phyloP scores from a whole-genome alignment of 2,888 invertebrate genomes.

The Euplexia lucipara region DNA sequence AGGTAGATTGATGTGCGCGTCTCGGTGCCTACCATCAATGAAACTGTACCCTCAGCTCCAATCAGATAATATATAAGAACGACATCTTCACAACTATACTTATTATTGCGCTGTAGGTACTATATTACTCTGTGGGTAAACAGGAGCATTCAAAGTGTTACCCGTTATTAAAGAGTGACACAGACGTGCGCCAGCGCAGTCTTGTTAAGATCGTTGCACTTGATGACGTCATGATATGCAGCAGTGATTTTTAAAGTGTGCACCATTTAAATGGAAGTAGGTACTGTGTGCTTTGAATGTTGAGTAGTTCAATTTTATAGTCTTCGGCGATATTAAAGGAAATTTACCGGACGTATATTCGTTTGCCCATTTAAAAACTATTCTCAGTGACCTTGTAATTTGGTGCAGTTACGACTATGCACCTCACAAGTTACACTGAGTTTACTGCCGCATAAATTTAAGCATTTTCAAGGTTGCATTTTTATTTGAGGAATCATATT shows the following conservation, averaged over 20 bases:
- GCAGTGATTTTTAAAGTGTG: conserved; percentile 56
- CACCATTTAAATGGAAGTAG: conserved; percentile 29
- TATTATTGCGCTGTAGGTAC: conserved; percentile 5
- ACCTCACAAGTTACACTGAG: no score
- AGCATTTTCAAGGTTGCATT: no score
- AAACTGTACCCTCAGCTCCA: not conserved
- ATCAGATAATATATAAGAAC: conserved; percentile 4
- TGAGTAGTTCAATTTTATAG: not conserved
- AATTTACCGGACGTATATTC: no score
- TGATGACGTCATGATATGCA: conserved; percentile 50
- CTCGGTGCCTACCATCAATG: not conserved
- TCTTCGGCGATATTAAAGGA: not conserved
- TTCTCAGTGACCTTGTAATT: no score
- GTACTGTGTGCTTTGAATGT: conserved; percentile 30
- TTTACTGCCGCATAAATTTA: no score
- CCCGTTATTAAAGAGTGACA: conserved; percentile 44
- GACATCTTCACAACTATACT: conserved; percentile 4
- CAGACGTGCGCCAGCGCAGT: conserved; percentile 40
- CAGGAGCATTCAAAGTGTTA: conserved; percentile 30
- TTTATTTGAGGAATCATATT: no score
- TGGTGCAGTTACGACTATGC: no score
- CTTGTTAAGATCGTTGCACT: conserved; percentile 62
- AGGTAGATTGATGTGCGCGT: no score
- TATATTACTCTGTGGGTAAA: conserved; percentile 39
- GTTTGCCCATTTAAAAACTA: no score